Base-by-base conservation (phyloP, 2,113 vertebrate genomes). In the Anguilla japonica region DNA sequence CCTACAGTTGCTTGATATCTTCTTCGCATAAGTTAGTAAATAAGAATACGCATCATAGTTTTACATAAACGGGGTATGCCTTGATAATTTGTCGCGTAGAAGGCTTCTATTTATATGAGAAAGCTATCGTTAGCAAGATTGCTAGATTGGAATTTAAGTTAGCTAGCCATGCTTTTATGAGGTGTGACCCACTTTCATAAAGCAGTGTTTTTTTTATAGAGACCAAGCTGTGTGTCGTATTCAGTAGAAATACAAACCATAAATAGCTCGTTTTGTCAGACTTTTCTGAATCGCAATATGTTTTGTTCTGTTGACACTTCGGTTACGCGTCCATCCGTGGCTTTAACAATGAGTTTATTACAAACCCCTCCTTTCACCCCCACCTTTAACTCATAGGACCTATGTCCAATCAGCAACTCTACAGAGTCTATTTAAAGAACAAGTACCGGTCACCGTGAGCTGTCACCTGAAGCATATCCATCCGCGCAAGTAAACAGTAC, bases 401-500 rank as follows among this genome's bases (percentile, higher is more conserved):
- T 46, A 80, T 84, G 84, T 84, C 87, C 89, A 87, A 90, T 88
- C 89, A 81, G 81, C 71, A 87, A 85, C 83, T 71, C 92, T 90
- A 93, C 92, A 92, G 90, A 91, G 94, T 94, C 95, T 94, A 96
- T 96, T 96, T 96, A 96, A 96, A 95, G 94, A 96, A 93, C 87
- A 91, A 94, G 95, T 91, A 56, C 95, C 95, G 92, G 93, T 86
- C 89, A 63, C 29, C 85, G 91, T 93, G 94, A 60, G 91, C 93
- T 94, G 88, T 93, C 11, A 89, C 84, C 88, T 89, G 86, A 87
- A 81, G 20, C 56, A n/a, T 86, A 87, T 92, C 56, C 80, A 89
- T 95, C 85, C 87, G 94, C 92, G 92, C 86, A 85, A 85, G 86
- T 75, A 75, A 75, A 75, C 71, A 75, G 5, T 83, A 46, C 85